Evolutionary conservation across 2,113 vertebrate genomes (phyloP).

Genomic region (Etheostoma spectabile): DNA sequence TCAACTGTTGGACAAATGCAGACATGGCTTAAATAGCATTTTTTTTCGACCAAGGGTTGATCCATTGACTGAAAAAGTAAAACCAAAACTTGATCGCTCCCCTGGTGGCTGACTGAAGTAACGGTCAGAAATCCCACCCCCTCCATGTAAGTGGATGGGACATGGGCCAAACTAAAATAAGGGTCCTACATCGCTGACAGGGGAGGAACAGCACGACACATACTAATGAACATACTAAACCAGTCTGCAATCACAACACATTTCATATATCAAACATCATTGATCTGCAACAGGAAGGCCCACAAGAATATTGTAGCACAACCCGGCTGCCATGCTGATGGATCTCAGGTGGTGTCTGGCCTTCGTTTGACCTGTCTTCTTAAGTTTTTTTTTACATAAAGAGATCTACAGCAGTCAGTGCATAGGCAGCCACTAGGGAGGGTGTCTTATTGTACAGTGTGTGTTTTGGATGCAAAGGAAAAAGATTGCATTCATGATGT

Average conservation of each 20-base stretch:
- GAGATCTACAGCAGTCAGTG: conserved; percentile 9
- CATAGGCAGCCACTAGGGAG: conserved; percentile 4
- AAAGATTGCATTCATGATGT: not conserved
- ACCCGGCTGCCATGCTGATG: conserved; percentile 9
- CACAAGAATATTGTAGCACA: conserved; percentile 6
- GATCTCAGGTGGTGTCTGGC: conserved; percentile 41
- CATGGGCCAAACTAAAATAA: not conserved
- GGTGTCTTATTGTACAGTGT: not conserved
- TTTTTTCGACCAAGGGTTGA: no score
- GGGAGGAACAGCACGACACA: not conserved
- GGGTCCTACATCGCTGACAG: not conserved
- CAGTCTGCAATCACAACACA: not conserved
- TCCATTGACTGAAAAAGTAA: no score
- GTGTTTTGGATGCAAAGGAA: not conserved
- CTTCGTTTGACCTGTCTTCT: conserved; percentile 37
- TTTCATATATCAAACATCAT: conserved; percentile 14
- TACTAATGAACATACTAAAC: not conserved
- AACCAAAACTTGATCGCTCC: no score
- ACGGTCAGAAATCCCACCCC: no score
- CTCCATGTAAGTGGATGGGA: no score
- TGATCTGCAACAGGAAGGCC: conserved; percentile 8
- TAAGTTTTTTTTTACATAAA: conserved; percentile 10
- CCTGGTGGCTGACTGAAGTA: no score
- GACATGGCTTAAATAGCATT: not conserved
- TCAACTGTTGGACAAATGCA: not conserved